These are phyloP conservation scores for Dermatemys mawii DNA, from an alignment of 2,113 vertebrate species.

Conservation along the genomic window DNA sequence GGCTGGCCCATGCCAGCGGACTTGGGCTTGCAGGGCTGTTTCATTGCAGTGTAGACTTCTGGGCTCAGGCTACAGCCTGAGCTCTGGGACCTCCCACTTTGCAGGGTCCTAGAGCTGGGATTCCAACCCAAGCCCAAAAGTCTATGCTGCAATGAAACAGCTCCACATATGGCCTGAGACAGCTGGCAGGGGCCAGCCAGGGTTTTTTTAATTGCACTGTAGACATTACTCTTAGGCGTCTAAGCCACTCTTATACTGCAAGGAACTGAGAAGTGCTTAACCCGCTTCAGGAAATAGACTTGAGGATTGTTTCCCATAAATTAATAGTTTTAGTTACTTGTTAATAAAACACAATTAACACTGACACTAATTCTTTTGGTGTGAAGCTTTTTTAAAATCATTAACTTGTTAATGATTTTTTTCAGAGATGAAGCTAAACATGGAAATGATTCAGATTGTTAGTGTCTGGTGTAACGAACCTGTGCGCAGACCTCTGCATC, in stretches of 20 bases:
- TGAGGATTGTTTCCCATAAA: neutral
- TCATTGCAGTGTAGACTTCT: neutral
- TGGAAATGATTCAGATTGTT: neutral
- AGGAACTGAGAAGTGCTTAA: neutral
- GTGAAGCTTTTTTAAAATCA: neutral
- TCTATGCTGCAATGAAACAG: no score
- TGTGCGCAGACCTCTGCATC: neutral
- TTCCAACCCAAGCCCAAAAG: neutral
- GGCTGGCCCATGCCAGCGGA: no score
- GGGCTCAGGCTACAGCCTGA: neutral
- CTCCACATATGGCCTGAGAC: neutral
- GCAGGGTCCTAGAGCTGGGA: neutral
- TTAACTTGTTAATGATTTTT: neutral
- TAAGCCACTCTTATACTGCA: neutral
- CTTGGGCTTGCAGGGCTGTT: neutral
- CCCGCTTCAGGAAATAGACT: neutral
- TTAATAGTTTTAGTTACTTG: neutral
- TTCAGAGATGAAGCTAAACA: neutral
- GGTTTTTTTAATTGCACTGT: neutral
- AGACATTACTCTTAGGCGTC: neutral
- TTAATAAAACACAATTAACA: neutral
- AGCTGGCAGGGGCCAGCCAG: neutral
- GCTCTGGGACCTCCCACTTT: neutral
- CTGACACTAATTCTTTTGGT: neutral
- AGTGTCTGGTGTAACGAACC: rapidly evolving